phyloP scores from a whole-genome alignment of 2,113 vertebrate species.

The Peromyscus californicus region DNA sequence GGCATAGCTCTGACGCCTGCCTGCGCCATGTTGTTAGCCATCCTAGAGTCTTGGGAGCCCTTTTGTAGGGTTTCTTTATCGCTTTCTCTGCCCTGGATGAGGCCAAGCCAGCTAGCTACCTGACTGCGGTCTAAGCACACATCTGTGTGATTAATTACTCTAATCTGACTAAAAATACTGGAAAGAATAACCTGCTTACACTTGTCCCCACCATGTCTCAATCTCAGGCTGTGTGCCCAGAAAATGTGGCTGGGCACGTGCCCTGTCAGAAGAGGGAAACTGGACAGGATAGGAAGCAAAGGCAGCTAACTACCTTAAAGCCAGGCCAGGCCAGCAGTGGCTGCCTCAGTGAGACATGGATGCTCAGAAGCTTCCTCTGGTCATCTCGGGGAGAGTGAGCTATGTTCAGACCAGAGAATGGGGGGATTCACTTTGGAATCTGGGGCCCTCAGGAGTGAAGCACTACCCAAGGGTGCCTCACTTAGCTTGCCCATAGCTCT shows the following conservation, averaged over 20 bases:
- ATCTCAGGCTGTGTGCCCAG: neutral
- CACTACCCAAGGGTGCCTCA: rapidly evolving
- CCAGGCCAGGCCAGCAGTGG: neutral
- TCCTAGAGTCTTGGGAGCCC: neutral
- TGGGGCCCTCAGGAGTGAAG: neutral
- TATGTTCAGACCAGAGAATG: neutral
- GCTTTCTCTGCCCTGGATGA: neutral
- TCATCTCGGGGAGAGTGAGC: neutral
- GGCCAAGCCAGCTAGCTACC: neutral
- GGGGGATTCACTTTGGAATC: too few species aligned
- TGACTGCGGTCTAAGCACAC: rapidly evolving
- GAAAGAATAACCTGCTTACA: neutral
- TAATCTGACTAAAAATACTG: neutral
- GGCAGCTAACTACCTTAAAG: neutral
- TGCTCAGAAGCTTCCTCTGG: neutral
- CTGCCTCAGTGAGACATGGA: rapidly evolving
- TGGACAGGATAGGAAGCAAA: neutral
- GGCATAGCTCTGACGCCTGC: neutral
- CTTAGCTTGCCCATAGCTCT: rapidly evolving
- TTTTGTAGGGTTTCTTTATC: neutral
- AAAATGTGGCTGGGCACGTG: rapidly evolving
- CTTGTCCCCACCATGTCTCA: neutral
- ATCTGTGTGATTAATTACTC: neutral
- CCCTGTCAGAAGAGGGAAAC: neutral
- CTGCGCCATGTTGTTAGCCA: neutral